Conservation (phyloP, 2,797 vertebrate genomes). For the Poeciliopsis turneri region DNA sequence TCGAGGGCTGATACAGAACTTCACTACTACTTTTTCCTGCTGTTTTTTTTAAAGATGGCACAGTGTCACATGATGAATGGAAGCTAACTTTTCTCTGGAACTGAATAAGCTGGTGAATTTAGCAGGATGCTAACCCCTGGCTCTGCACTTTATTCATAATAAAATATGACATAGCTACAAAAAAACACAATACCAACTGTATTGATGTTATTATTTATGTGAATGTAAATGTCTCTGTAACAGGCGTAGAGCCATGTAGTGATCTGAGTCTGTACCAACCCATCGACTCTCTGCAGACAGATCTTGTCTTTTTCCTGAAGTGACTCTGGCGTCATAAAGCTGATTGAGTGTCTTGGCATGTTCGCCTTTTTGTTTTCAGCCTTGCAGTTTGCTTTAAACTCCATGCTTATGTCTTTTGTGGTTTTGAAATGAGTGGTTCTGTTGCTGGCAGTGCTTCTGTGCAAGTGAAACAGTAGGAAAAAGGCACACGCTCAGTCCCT, state of each 20-base stretch:
- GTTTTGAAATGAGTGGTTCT: conserved; percentile 51
- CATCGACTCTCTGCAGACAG: conserved; percentile 13
- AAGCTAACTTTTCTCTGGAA: neutral
- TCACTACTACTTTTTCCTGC: neutral
- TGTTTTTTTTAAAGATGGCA: neutral
- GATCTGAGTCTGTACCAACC: conserved; percentile 40
- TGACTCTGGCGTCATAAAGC: conserved; percentile 52
- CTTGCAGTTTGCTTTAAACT: conserved; percentile 46
- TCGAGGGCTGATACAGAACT: conserved; percentile 47
- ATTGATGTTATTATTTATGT: neutral
- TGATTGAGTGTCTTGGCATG: conserved; percentile 87
- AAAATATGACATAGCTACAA: neutral
- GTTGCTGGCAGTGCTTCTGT: conserved; percentile 60
- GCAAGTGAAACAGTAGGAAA: conserved; percentile 39
- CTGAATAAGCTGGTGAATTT: neutral
- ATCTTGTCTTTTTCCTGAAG: conserved; percentile 43
- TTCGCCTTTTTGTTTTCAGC: conserved; percentile 45
- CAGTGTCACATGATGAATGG: neutral
- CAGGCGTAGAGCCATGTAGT: neutral
- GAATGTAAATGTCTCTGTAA: neutral
- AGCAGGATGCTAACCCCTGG: neutral
- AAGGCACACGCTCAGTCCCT: conserved; percentile 66
- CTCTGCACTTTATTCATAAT: neutral
- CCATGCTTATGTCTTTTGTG: conserved; percentile 32
- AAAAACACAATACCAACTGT: neutral